A percentile compares a stretch with the other conserved stretches of the same genome.
Conservation (phyloP, 1,140 invertebrate genomes). For the Homalodisca vitripennis region DNA sequence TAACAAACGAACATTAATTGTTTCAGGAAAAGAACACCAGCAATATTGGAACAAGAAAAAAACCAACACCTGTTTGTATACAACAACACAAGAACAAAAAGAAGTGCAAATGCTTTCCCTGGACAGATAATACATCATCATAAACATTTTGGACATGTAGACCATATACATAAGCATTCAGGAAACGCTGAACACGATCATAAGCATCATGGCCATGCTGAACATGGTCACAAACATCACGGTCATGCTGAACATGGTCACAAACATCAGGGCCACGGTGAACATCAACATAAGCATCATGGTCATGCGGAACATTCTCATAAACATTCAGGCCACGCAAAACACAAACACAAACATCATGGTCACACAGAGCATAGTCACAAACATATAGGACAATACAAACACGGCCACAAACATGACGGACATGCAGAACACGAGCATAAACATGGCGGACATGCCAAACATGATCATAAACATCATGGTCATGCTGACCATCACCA, state of each 20-base stretch:
- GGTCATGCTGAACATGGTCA: conserved; percentile 29
- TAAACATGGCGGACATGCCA: conserved; percentile 26
- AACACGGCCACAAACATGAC: conserved; percentile 21
- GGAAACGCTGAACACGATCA: conserved; percentile 8
- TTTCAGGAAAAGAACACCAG: too few relatives aligned
- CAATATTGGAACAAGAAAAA: too few relatives aligned
- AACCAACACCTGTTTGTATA: too few relatives aligned
- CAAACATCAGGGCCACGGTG: conserved; percentile 28
- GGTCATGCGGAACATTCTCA: conserved; percentile 26
- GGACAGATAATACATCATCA: conserved; percentile 11
- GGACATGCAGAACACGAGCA: conserved; percentile 27
- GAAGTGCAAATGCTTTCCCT: not conserved
- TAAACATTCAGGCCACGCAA: conserved; percentile 7
- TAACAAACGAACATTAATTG: too few relatives aligned
- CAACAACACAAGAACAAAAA: not conserved
- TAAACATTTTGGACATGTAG: conserved; percentile 7
- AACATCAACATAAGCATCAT: conserved; percentile 29
- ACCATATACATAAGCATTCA: conserved; percentile 9
- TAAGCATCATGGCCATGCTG: conserved; percentile 29
- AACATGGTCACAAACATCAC: conserved; percentile 28
- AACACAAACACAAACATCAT: conserved; percentile 21
- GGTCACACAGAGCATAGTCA: conserved; percentile 11
- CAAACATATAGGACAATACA: conserved; percentile 13
- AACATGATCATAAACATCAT: conserved; percentile 32
- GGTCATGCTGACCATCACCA: conserved; percentile 30